Percentiles rank a stretch among this genome's conserved stretches.
These are phyloP conservation scores for Anguilla marmorata DNA, from an alignment of 2,797 vertebrate species.

Conservation along the genomic window DNA sequence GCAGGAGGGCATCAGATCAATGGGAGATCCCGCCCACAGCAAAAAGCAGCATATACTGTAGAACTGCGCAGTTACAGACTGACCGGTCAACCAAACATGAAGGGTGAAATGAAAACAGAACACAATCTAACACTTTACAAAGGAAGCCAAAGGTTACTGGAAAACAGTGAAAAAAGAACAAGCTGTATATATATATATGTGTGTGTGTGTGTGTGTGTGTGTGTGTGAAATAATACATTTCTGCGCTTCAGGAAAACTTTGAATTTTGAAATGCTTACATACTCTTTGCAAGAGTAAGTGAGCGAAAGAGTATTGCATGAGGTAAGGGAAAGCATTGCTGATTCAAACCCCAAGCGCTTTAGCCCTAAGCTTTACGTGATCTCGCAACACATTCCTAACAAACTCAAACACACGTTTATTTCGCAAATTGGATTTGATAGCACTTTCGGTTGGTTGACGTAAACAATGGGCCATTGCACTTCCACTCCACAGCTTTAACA, in stretches of 20 bases:
- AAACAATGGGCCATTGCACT: not conserved
- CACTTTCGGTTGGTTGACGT: not conserved
- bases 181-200: too few species aligned
- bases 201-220: too few species aligned
- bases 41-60: not conserved
- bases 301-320: not conserved
- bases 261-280: not conserved
- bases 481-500: not conserved
- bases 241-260: not conserved
- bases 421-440: not conserved
- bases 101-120: too few species aligned
- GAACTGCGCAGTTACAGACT: not conserved
- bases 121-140: too few species aligned
- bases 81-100: not conserved
- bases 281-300: not conserved
- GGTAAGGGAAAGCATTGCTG: not conserved
- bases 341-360: not conserved
- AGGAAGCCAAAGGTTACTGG: too few species aligned
- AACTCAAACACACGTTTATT: not conserved
- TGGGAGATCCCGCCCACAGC: constrained; percentile 32
- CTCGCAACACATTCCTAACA: not conserved
- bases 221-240: not conserved
- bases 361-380: not conserved
- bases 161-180: too few species aligned
- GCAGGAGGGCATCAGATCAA: constrained; percentile 32